phyloP scores from a whole-genome alignment of 35 echinoderm and acorn worm species.

The Amphiura filiformis region DNA sequence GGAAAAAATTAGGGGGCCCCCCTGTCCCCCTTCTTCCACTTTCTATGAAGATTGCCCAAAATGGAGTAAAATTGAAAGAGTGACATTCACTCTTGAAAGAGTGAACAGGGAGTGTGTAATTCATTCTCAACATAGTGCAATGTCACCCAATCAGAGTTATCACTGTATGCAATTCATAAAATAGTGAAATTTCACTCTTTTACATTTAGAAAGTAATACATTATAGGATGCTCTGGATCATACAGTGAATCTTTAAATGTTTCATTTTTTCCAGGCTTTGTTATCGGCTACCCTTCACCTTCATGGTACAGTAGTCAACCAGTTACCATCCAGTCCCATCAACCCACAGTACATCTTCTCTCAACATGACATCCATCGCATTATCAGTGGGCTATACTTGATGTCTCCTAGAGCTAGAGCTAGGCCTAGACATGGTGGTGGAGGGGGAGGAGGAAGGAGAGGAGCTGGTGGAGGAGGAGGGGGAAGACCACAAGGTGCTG shows the following conservation, averaged over 20 bases:
- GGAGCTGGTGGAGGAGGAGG: slow-evolving; percentile 34
- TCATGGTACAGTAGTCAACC: slow-evolving; percentile 33
- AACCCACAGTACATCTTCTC: slow-evolving; percentile 92
- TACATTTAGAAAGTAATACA: too few relatives aligned
- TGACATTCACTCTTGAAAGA: too few relatives aligned
- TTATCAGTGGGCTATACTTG: slow-evolving; percentile 66
- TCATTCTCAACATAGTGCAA: too few relatives aligned
- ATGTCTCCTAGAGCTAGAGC: slow-evolving; percentile 60
- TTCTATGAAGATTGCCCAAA: too few relatives aligned
- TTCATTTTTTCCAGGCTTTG: slow-evolving; percentile 58
- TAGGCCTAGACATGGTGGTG: slow-evolving; percentile 66
- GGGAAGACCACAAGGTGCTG: slow-evolving; percentile 19
- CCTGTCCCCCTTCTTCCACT: too few relatives aligned
- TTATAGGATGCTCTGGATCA: neutral
- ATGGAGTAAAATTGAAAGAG: too few relatives aligned
- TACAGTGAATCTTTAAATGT: neutral
- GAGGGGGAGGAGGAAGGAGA: slow-evolving; percentile 51
- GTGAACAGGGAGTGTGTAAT: too few relatives aligned
- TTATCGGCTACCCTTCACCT: slow-evolving; percentile 63
- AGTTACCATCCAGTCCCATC: slow-evolving; percentile 56
- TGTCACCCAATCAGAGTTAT: too few relatives aligned
- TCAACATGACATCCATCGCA: slow-evolving; percentile 75
- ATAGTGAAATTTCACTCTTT: too few relatives aligned
- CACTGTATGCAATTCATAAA: too few relatives aligned
- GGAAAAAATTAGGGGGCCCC: too few relatives aligned